Conservation (phyloP, 2,888 invertebrate genomes). For the Muscina levida region DNA sequence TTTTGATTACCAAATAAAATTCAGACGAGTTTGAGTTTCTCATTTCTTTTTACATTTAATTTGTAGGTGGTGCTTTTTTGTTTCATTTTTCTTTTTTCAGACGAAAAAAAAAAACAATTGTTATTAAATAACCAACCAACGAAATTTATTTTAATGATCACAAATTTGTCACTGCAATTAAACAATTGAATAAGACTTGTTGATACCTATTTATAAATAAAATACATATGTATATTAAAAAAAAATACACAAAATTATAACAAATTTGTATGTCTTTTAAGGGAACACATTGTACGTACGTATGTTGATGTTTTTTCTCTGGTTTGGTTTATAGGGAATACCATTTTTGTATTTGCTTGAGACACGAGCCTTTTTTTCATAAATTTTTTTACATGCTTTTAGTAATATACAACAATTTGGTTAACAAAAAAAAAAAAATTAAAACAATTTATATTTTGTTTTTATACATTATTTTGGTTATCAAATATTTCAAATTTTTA, state of each 20-base stretch:
- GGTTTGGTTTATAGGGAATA: slow-evolving; percentile 16
- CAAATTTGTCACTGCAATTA: background rate
- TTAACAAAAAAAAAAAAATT: background rate
- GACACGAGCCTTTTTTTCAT: slow-evolving; percentile 57
- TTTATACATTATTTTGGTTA: background rate
- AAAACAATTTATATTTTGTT: slow-evolving; percentile 21
- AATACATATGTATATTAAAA: background rate
- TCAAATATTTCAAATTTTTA: slow-evolving; percentile 7
- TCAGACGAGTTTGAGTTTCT: slow-evolving; percentile 34
- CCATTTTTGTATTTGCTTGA: slow-evolving; percentile 48
- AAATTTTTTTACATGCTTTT: slow-evolving; percentile 2
- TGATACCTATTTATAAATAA: too few species aligned
- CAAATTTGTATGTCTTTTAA: slow-evolving; percentile 17
- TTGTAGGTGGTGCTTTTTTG: slow-evolving; percentile 51
- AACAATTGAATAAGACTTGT: background rate
- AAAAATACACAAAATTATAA: slow-evolving; percentile 14
- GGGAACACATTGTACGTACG: slow-evolving; percentile 7
- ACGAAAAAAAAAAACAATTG: background rate
- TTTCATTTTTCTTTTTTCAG: slow-evolving; percentile 4
- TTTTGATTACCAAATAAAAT: slow-evolving; percentile 46
- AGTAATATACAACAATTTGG: slow-evolving; percentile 1
- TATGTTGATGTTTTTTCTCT: too few species aligned
- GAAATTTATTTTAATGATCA: slow-evolving; percentile 63
- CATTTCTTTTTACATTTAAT: slow-evolving; percentile 12
- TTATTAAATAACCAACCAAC: slow-evolving; percentile 43